Base-by-base conservation (phyloP, 92 coral and sea anemone species). In the Epizoanthus ramosus region DNA sequence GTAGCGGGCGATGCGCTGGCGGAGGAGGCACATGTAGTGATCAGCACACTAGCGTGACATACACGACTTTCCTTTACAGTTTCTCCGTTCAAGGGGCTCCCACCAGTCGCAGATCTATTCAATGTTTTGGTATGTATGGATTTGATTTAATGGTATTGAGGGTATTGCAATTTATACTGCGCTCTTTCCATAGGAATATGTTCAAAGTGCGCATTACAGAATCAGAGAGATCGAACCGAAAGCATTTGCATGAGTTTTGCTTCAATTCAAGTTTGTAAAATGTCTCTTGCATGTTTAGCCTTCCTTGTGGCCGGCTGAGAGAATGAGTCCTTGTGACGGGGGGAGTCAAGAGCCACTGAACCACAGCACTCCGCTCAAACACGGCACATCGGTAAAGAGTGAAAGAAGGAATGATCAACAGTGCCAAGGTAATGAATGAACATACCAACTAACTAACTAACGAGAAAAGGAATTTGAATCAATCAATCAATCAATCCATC, bases 51-150 rank as follows among this genome's bases (percentile, higher is more conserved):
- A 50, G 3, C 54, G 12, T 50, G 54, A 12, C 54, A 5, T 12
- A 9, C 14, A 50, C 3, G 16, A 50, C 8, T 3, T 9, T 22
- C 63, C 8, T 23, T 61, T 77, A 31, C 81, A 77, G 82, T 77
- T 60, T 77, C 82, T 2, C 82, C 82, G 9, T 77, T 77, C 45
- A 77, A 77, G 56, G 82, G 24, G 5, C 71, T 77, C 17, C 82
- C 82, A 21, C 82, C 82, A 61, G 82, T 77, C 50, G 63, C 82
- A 43, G 82, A 77, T 77, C 82, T 77, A 57, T 24, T 77, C 17
- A 61, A 57, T 43, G 71, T 77, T 8, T 25, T 77, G 82, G 82
- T 77, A 77, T 35, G 82, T 77, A 43, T 23, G 56, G 21, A 52
- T 2, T 3, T 64, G 28, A 23, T 23, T 31, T 13, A 13, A 28